These are phyloP conservation scores for Habroteleia sp. DNA, from an alignment of 2,888 invertebrate genomes.

Conservation along the genomic window DNA sequence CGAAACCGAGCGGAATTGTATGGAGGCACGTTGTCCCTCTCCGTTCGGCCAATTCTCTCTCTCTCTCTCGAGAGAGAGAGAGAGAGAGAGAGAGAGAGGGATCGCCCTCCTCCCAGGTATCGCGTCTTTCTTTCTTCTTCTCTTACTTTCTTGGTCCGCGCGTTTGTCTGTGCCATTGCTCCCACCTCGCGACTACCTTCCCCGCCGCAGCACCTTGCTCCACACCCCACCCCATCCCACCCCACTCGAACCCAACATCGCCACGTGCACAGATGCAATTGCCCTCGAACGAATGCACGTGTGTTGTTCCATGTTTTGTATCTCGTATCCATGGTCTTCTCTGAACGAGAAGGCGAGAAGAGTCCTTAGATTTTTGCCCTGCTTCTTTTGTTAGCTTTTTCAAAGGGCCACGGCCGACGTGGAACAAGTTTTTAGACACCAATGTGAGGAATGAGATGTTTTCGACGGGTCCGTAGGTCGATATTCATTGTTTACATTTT, in stretches of 20 bases:
- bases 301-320: constrained; percentile 50
- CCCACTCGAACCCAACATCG: constrained; percentile 6
- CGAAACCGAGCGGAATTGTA: constrained; percentile 71
- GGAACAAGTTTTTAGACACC: constrained; percentile 13
- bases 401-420: constrained; percentile 1
- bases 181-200: constrained; percentile 7
- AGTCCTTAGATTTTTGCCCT: constrained; percentile 27
- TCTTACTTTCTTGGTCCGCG: constrained; percentile 43
- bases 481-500: neutral
- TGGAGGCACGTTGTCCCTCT: constrained; percentile 32
- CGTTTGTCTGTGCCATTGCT: constrained; percentile 18
- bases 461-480: neutral
- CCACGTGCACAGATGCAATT: constrained; percentile 58
- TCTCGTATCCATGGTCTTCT: constrained; percentile 23
- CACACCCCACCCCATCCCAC: neutral
- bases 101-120: neutral
- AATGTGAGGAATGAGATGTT: neutral
- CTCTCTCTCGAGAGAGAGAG: constrained; percentile 20
- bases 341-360: constrained; percentile 7
- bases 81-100: too few relatives aligned
- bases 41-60: neutral
- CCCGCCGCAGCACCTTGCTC: neutral
- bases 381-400: constrained; percentile 29
- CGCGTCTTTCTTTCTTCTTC: constrained; percentile 37
- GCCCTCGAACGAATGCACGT: constrained; percentile 48